Evolutionary conservation across 2,888 invertebrate genomes (phyloP).

Genomic region (Drosophila dives): DNA sequence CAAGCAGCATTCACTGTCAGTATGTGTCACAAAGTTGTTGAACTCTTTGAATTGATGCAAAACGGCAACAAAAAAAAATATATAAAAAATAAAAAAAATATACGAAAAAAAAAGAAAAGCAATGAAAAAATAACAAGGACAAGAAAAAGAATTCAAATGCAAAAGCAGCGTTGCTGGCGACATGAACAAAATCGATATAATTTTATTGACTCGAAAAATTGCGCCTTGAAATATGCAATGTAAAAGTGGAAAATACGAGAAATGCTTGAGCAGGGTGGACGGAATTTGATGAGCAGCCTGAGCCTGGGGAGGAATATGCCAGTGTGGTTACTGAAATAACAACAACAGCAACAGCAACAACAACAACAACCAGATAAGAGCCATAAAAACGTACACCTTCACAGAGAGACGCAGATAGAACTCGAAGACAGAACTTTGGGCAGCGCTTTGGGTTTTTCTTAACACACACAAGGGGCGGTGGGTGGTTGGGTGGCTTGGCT

Average conservation of each 20-base stretch:
- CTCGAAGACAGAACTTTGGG: slow-evolving; percentile 19
- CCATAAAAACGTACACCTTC: slow-evolving; percentile 68
- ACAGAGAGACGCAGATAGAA: slow-evolving; percentile 7
- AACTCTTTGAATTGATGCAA: slow-evolving; percentile 54
- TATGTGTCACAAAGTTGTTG: slow-evolving; percentile 71
- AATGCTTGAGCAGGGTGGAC: neutral
- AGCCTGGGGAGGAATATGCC: neutral
- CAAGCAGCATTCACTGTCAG: slow-evolving; percentile 47
- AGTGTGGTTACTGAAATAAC: slow-evolving; percentile 42
- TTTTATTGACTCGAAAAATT: slow-evolving; percentile 74
- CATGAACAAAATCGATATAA: slow-evolving; percentile 66
- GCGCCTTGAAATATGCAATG: slow-evolving; percentile 77
- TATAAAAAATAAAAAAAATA: neutral
- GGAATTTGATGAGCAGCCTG: slow-evolving; percentile 21
- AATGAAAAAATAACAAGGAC: slow-evolving; percentile 5
- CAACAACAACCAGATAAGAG: slow-evolving; percentile 69
- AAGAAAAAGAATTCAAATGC: neutral
- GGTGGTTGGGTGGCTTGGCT: neutral
- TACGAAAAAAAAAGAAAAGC: neutral
- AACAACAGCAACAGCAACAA: slow-evolving; percentile 29
- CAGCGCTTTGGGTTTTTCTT: slow-evolving; percentile 43
- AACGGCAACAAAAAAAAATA: neutral
- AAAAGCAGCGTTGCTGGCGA: slow-evolving; percentile 3
- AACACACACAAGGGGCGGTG: slow-evolving; percentile 19
- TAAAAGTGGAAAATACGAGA: slow-evolving; percentile 56